These are phyloP conservation scores for Zaprionus lineosus DNA, from an alignment of 2,888 invertebrate species.

Conservation along the genomic window DNA sequence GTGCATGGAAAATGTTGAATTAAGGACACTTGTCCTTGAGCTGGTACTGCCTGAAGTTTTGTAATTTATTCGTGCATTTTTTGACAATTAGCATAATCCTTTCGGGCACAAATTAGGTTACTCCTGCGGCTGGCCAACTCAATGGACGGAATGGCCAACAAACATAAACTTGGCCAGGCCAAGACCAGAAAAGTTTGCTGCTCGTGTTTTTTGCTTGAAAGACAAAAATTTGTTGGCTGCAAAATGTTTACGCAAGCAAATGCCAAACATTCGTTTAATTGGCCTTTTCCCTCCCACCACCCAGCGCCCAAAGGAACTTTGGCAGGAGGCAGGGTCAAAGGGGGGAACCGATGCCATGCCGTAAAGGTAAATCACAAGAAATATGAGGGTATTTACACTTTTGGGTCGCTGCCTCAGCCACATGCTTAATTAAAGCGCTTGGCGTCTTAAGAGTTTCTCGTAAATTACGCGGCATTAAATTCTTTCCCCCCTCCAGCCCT, in stretches of 20 bases:
- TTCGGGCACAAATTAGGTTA: conserved; percentile 32
- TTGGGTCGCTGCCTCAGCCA: conserved; percentile 75
- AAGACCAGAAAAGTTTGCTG: too few relatives aligned
- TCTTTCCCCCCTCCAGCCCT: too few relatives aligned
- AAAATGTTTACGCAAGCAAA: conserved; percentile 62
- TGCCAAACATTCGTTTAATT: conserved; percentile 67
- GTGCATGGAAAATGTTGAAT: too few relatives aligned
- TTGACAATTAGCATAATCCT: conserved; percentile 50
- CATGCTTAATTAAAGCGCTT: conserved; percentile 78
- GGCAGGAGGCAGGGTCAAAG: too few relatives aligned
- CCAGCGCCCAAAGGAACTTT: too few relatives aligned
- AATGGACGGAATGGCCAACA: conserved; percentile 39
- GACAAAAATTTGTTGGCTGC: conserved; percentile 56
- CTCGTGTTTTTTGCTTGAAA: conserved; percentile 32
- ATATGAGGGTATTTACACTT: conserved; percentile 77
- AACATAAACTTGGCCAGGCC: conserved; percentile 36
- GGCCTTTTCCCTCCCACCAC: too few relatives aligned
- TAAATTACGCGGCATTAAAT: conserved; percentile 77
- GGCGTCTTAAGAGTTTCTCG: conserved; percentile 74
- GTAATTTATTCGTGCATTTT: conserved; percentile 17
- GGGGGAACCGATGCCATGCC: conserved; percentile 25
- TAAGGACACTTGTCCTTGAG: not conserved
- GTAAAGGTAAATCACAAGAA: conserved; percentile 75
- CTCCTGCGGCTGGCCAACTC: too few relatives aligned
- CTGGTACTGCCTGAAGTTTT: not conserved